Conservation (phyloP, 2,888 invertebrate genomes). For the Dasysyrphus albostriatus region DNA sequence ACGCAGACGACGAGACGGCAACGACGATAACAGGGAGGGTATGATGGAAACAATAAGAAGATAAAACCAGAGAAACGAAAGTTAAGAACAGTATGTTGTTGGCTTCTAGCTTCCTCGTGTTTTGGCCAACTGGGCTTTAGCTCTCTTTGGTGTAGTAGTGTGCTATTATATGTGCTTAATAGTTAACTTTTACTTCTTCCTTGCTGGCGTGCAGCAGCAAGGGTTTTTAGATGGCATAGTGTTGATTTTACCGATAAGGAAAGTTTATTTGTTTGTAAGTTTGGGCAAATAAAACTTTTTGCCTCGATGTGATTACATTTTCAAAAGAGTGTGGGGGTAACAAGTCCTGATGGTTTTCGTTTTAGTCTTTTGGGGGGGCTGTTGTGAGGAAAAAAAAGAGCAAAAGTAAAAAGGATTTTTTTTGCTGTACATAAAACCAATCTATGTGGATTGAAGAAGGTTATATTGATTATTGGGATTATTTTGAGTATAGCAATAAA, state of each 20-base stretch:
- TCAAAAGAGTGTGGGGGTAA: constrained; percentile 13
- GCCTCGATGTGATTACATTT: constrained; percentile 70
- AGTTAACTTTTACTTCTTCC: constrained; percentile 56
- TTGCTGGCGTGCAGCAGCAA: neutral
- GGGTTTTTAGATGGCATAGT: constrained; percentile 53
- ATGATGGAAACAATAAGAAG: constrained; percentile 25
- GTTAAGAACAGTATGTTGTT: constrained; percentile 4
- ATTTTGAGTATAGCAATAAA: constrained; percentile 29
- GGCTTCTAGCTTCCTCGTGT: constrained; percentile 23
- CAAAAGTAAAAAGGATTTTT: constrained; percentile 18
- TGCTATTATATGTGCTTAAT: constrained; percentile 42
- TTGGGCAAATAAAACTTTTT: constrained; percentile 72
- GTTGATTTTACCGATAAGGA: constrained; percentile 74
- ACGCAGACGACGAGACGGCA: neutral
- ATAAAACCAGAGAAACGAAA: constrained; percentile 18
- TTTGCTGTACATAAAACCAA: neutral
- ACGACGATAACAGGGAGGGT: neutral
- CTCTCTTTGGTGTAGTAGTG: constrained; percentile 9
- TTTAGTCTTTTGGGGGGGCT: neutral
- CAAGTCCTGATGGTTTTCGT: neutral
- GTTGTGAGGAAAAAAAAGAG: neutral
- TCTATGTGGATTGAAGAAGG: constrained; percentile 45
- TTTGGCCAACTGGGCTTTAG: constrained; percentile 19
- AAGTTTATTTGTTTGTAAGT: constrained; percentile 74
- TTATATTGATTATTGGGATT: constrained; percentile 71